Base-by-base conservation (phyloP, 2,888 invertebrate species). In the Arenicola marina region DNA sequence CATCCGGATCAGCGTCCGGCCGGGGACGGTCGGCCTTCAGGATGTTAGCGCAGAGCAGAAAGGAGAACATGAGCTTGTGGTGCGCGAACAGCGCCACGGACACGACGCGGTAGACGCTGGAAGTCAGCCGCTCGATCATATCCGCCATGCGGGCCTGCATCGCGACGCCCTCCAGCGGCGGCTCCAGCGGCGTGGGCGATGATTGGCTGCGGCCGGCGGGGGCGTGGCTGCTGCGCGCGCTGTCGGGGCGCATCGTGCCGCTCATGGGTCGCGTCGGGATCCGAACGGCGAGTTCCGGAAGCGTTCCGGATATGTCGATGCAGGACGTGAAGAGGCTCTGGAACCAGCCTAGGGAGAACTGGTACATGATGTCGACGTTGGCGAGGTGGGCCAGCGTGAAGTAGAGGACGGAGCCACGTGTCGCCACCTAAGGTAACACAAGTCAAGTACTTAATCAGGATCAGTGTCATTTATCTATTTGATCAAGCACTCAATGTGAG, bases 341-440 rank as follows among this genome's bases (percentile, higher is more conserved):
- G 75, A 83, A 83, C 81, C 81, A 83, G 51, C 74, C 70, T 31
- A 83, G 72, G 1, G 83, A 83, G 70, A 81, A 83, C 75, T 83
- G 83, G 73, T 83, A 83, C 83, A 83, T 83, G 58, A 81, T 77
- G 65, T 83, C 81, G 26, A 83, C 75, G 32, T 68, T 73, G 38
- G 81, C 73, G 57, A 83, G 70, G 63, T 82, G 79, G 28, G 82
- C 79, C 43, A 83, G 66, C 1, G 80, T 78, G 72, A 83, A 83
- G 69, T 83, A 83, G 43, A 83, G 68, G 31, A 81, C 79, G 7
- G 82, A 77, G n/a, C 82, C 83, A 56, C 83, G 68, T 1, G 77
- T 80, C 3, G 83, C 83, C 51, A 83, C 81, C 82, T 82, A 67
- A 32, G 59, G 61, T 60, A 38, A 59, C 15, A 34, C 18, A 55